phyloP scores from a whole-genome alignment of 2,888 invertebrate genomes.

The Microdon myrmicae region DNA sequence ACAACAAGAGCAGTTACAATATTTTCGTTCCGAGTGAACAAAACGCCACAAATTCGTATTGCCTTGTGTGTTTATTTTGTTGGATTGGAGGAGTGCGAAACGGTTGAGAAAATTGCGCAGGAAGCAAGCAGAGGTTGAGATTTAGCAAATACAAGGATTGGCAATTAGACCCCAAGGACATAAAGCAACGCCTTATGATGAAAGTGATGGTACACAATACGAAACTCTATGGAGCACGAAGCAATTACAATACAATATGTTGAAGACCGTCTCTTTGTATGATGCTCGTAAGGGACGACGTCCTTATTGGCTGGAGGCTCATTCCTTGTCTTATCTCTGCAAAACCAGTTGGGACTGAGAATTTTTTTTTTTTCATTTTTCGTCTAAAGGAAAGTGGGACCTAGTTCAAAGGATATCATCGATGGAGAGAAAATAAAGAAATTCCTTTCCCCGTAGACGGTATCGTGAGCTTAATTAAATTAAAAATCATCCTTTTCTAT shows the following conservation, averaged over 20 bases:
- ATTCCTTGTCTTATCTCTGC: conserved; percentile 16
- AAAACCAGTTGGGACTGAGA: conserved; percentile 6
- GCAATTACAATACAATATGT: conserved; percentile 42
- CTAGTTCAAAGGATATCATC: conserved; percentile 22
- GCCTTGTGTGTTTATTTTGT: no score
- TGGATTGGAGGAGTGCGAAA: no score
- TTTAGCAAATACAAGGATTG: conserved; percentile 48
- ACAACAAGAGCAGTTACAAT: conserved; percentile 56
- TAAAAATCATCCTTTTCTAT: conserved; percentile 44
- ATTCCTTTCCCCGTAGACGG: conserved; percentile 13
- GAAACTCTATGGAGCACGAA: conserved; percentile 46
- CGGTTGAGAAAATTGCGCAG: no score
- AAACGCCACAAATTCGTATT: no score
- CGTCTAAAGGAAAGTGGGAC: not conserved
- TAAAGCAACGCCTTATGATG: conserved; percentile 24
- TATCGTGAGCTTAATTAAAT: conserved; percentile 35
- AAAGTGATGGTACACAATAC: conserved; percentile 25
- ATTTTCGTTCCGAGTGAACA: conserved; percentile 46
- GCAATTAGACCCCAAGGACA: conserved; percentile 44
- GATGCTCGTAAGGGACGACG: conserved; percentile 17
- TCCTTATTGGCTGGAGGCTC: conserved; percentile 27
- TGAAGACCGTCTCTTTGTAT: no score
- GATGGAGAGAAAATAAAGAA: conserved; percentile 3
- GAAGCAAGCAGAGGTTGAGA: no score
- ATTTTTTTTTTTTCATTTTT: conserved; percentile 28